Percentiles rank a stretch among this genome's conserved stretches.
These are phyloP conservation scores for Drosophila nr. perissopoda DNA, from an alignment of 2,888 invertebrate genomes.

Conservation along the genomic window DNA sequence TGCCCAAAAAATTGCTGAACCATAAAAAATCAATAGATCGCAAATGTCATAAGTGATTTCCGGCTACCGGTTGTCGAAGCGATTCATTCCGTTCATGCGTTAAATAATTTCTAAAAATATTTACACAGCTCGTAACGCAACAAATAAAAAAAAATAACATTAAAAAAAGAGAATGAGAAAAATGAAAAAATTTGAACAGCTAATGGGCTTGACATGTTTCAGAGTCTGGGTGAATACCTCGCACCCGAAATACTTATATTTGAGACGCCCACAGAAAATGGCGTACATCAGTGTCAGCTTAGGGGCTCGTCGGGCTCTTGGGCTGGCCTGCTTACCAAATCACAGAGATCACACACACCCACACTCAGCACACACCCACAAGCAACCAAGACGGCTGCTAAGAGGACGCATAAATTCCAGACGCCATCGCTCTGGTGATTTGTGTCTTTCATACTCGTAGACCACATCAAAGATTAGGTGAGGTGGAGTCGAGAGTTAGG, in stretches of 20 bases:
- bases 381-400: conserved; percentile 29
- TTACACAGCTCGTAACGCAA: conserved; percentile 63
- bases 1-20: conserved; percentile 61
- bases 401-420: conserved; percentile 78
- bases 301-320: conserved; percentile 42
- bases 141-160: neutral
- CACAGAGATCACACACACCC: conserved; percentile 62
- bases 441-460: conserved; percentile 66
- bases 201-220: conserved; percentile 59
- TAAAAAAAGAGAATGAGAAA: conserved; percentile 1
- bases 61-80: conserved; percentile 67
- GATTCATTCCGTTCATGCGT: conserved; percentile 72
- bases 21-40: conserved; percentile 75
- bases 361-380: conserved; percentile 1
- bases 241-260: conserved; percentile 24
- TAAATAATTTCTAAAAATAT: conserved; percentile 78
- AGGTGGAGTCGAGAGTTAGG: neutral
- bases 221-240: conserved; percentile 57
- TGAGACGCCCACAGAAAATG: conserved; percentile 52
- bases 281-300: conserved; percentile 78
- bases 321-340: conserved; percentile 51
- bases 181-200: conserved; percentile 39
- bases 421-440: conserved; percentile 66
- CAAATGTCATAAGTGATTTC: conserved; percentile 80
- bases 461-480: conserved; percentile 70